These are phyloP conservation scores for Aphelinus certus DNA, from an alignment of 1,140 invertebrate genomes.

Conservation along the genomic window DNA sequence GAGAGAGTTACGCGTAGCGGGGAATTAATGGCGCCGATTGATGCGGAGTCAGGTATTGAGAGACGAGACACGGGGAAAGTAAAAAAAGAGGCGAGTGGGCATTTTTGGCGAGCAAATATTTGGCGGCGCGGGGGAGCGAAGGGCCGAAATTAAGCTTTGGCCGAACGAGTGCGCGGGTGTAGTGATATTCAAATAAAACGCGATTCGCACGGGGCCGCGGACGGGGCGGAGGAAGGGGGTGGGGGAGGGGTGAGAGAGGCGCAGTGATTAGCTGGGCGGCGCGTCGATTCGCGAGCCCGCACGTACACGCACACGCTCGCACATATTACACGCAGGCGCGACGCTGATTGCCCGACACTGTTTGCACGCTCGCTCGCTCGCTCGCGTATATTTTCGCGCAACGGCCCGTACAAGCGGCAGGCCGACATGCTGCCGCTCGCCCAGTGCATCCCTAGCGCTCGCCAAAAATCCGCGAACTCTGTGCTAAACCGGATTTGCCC, in stretches of 20 bases:
- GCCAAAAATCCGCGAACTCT: conserved; percentile 12
- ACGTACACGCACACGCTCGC: conserved; percentile 37
- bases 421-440: neutral
- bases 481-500: conserved; percentile 14
- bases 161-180: neutral
- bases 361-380: conserved; percentile 42
- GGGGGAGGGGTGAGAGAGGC: neutral
- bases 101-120: conserved; percentile 28
- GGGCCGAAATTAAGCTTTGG: conserved; percentile 4
- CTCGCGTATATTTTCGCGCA: neutral
- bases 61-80: neutral
- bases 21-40: too few species aligned
- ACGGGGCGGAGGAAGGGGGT: neutral
- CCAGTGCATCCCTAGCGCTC: neutral
- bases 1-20: too few species aligned
- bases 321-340: conserved; percentile 26
- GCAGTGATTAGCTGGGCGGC: conserved; percentile 3
- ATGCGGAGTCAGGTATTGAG: too few species aligned
- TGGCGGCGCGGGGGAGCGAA: neutral
- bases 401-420: too few species aligned
- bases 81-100: neutral
- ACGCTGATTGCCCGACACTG: conserved; percentile 46
- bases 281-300: conserved; percentile 18
- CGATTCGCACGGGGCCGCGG: conserved; percentile 23
- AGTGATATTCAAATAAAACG: conserved; percentile 22